Evolutionary conservation across 2,888 invertebrate genomes (phyloP).

Genomic region (Eristalinus aeneus): DNA sequence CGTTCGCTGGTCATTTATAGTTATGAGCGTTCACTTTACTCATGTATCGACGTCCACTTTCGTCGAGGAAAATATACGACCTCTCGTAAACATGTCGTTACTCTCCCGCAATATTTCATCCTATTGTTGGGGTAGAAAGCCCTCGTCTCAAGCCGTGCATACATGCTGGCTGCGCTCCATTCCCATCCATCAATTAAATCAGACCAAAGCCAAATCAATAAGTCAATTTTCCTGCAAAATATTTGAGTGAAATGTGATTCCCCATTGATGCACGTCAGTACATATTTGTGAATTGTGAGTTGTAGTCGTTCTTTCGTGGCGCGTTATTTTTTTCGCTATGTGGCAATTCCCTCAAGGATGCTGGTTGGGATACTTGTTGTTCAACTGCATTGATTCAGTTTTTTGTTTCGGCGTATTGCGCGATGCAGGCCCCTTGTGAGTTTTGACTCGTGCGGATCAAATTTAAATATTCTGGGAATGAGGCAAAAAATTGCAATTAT

Average conservation of each 20-base stretch:
- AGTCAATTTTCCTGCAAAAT: background rate
- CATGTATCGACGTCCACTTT: background rate
- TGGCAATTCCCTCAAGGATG: background rate
- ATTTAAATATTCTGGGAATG: conserved; percentile 2
- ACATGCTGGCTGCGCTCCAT: background rate
- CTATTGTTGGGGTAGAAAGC: background rate
- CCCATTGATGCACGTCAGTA: background rate
- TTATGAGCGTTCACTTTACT: background rate
- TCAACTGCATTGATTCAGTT: background rate
- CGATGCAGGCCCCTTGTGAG: background rate
- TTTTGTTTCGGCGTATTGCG: background rate
- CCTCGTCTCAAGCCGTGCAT: background rate
- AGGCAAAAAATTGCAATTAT: background rate
- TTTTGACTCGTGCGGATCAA: background rate
- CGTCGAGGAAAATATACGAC: background rate
- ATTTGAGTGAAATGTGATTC: conserved; percentile 9
- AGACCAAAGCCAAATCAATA: background rate
- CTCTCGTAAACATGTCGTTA: background rate
- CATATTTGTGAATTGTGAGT: background rate
- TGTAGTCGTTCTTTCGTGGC: background rate
- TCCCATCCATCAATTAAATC: background rate
- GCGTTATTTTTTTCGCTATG: background rate
- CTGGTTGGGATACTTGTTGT: background rate
- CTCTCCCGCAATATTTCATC: background rate
- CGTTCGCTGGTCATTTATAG: background rate